Evolutionary conservation across 2,888 invertebrate genomes (phyloP), one percentile per base, ranked within the genome.

Genomic region (Andrena trimmerana): DNA sequence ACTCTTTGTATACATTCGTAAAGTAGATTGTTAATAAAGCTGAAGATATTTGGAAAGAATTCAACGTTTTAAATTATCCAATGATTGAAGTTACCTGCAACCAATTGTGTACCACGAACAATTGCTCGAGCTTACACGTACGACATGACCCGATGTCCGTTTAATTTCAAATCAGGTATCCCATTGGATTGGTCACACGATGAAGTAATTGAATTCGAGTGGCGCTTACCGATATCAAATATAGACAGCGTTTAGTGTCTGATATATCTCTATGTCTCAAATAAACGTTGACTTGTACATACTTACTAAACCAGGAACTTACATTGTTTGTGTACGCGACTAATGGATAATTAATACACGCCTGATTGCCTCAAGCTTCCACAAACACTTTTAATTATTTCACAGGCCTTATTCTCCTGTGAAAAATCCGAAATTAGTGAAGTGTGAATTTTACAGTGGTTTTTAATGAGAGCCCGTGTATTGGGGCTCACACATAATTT

Each of bases 161-260:
- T 67, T 72, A 36, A 65, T 63, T 69, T 63, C 36, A 59, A 80
- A 67, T 69, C 65, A 50, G 52, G 62, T 48, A 60, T 63, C 50
- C 57, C 48, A 54, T 71, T 24, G 65, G 52, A 42, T 59, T 54
- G 67, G 67, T 65, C 80, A 52, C 66, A 70, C 73, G 86, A 77
- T 77, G 83, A 78, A 86, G 83, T 83, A 86, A 86, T 86, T 78
- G 81, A 81, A 83, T 65, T 71, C 69, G 78, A 86, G 73, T 57
- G 76, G 52, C 63, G 74, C 62, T 86, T 86, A 86, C 78, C 78
- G 77, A 86, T 83, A 77, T 16, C 60, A 78, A 59, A 70, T 33
- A 59, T 62, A 52, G 79, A 77, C 84, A 76, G 81, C 83, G 67
- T 80, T 52, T 76, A 75, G 36, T 78, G 63, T 67, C 31, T 73